phyloP scores from a whole-genome alignment of 2,888 invertebrate species.

The Mythimna loreyi region DNA sequence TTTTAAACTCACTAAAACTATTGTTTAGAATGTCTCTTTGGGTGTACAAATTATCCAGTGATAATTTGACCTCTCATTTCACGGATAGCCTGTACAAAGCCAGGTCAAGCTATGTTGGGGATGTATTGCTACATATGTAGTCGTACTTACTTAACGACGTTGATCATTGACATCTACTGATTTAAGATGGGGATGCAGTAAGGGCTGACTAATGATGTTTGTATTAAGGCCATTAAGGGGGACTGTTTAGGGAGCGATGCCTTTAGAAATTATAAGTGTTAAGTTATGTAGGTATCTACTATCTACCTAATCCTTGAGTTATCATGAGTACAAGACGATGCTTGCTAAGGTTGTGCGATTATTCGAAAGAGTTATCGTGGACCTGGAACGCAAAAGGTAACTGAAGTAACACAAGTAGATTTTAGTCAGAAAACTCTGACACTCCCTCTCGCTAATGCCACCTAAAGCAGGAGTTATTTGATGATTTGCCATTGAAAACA shows the following conservation, averaged over 20 bases:
- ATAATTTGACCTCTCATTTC: not conserved
- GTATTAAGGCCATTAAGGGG: constrained; percentile 40
- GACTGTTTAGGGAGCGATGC: constrained; percentile 6
- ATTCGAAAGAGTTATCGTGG: no score
- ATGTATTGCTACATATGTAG: not conserved
- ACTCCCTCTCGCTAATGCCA: no score
- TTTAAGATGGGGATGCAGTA: constrained; percentile 52
- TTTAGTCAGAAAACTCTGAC: no score
- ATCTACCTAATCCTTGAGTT: not conserved
- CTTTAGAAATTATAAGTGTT: constrained; percentile 7
- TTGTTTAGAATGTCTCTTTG: constrained; percentile 69
- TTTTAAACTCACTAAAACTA: constrained; percentile 75
- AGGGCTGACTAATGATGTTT: constrained; percentile 50
- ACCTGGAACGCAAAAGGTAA: no score
- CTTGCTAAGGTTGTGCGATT: no score
- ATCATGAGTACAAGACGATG: no score
- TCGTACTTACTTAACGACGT: constrained; percentile 66
- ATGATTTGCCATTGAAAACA: no score
- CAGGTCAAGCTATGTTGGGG: not conserved
- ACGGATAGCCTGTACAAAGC: not conserved
- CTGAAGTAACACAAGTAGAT: no score
- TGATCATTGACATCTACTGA: constrained; percentile 69
- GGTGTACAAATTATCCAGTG: constrained; percentile 8
- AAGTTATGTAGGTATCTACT: not conserved
- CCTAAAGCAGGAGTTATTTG: no score